Percentiles rank a stretch among this genome's conserved stretches.
These are phyloP conservation scores for Drymodes brunneopygia DNA, from an alignment of 2,113 vertebrate species.

Conservation along the genomic window DNA sequence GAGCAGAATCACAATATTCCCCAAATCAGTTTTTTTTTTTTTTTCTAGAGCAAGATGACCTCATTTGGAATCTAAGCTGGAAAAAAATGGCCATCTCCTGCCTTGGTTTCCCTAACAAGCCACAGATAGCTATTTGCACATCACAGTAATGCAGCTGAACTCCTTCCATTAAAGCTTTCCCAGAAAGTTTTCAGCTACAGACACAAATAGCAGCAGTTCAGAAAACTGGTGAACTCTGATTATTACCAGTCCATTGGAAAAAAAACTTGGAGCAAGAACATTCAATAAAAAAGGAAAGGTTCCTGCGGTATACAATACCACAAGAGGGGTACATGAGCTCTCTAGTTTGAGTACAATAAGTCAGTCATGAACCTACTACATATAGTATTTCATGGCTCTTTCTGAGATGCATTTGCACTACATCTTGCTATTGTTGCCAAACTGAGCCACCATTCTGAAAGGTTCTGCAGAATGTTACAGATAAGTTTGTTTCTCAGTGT, in stretches of 20 bases:
- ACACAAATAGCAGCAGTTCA: not conserved
- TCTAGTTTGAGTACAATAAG: not conserved
- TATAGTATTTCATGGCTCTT: not conserved
- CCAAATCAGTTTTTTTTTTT: rapidly evolving
- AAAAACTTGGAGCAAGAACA: not conserved
- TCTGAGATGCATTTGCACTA: not conserved
- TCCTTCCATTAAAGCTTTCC: not conserved
- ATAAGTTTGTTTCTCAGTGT: not conserved
- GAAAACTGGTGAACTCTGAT: not conserved
- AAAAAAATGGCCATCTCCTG: not conserved
- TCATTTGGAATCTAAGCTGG: not conserved
- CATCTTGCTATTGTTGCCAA: not conserved
- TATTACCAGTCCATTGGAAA: not conserved
- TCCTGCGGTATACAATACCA: not conserved
- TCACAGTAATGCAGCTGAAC: not conserved
- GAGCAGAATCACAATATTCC: not conserved
- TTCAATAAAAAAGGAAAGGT: not conserved
- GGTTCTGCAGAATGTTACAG: not conserved
- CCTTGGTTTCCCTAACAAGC: not conserved
- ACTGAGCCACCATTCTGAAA: not conserved
- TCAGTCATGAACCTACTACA: not conserved
- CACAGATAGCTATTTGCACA: not conserved
- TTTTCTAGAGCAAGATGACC: not conserved
- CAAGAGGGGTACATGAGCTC: not conserved
- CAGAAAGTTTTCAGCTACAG: not conserved